Evolutionary conservation across 2,113 vertebrate genomes (phyloP).

Genomic region (Sturnira hondurensis): DNA sequence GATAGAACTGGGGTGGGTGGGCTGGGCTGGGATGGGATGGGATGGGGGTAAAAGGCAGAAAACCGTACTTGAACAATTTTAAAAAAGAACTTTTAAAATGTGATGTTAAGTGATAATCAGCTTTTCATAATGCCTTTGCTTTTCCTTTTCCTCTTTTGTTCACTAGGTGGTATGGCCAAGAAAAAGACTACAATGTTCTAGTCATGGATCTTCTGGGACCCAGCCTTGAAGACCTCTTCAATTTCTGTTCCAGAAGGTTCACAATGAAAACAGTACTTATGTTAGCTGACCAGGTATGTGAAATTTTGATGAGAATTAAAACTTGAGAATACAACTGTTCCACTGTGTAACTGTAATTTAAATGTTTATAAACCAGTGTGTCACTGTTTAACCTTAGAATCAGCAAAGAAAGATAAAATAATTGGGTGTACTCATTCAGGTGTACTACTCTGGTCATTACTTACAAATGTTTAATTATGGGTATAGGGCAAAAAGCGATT

Average conservation of each 20-base stretch:
- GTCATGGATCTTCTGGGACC: slow-evolving; percentile 99
- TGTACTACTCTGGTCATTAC: neutral
- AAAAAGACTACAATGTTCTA: slow-evolving; percentile 99
- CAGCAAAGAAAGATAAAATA: neutral
- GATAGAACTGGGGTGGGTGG: too few species aligned
- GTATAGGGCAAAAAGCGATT: neutral
- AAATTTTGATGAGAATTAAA: slow-evolving; percentile 31
- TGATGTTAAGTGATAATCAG: neutral
- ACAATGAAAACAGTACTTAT: slow-evolving; percentile 99
- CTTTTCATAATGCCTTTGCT: neutral
- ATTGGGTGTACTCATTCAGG: neutral
- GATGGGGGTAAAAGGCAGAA: too few species aligned
- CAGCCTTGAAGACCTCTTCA: slow-evolving; percentile 98
- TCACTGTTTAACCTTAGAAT: neutral
- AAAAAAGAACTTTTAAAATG: neutral
- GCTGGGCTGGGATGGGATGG: too few species aligned
- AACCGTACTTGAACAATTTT: too few species aligned
- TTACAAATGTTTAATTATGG: neutral
- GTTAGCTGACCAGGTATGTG: slow-evolving; percentile 98
- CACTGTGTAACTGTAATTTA: neutral
- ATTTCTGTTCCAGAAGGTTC: slow-evolving; percentile 99
- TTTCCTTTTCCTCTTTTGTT: neutral
- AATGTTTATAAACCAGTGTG: neutral
- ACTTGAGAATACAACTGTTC: neutral
- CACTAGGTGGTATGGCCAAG: slow-evolving; percentile 98